These are phyloP conservation scores for Phrynocephalus vlangalii DNA, from an alignment of 2,797 vertebrate genomes.

Conservation along the genomic window DNA sequence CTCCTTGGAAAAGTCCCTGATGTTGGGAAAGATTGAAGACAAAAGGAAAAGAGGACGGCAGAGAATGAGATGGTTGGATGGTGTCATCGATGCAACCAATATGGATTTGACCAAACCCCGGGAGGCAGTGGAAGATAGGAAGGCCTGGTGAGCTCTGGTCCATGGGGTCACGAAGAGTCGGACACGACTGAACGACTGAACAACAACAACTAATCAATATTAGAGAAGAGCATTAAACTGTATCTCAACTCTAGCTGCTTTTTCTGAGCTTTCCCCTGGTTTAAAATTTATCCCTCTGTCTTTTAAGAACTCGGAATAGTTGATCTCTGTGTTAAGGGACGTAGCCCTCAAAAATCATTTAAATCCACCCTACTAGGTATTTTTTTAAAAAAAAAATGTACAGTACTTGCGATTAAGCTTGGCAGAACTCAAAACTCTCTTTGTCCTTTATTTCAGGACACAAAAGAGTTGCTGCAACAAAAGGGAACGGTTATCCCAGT, in stretches of 20 bases:
- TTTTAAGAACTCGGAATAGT: constrained; percentile 38
- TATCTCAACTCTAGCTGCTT: constrained; percentile 53
- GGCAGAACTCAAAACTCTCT: constrained; percentile 56
- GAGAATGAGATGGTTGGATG: too few species aligned
- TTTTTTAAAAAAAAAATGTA: constrained; percentile 14
- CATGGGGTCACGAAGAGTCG: too few species aligned
- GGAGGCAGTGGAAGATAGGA: too few species aligned
- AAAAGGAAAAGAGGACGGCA: too few species aligned
- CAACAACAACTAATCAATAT: too few species aligned
- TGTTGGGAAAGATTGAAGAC: too few species aligned
- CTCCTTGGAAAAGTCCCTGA: too few species aligned
- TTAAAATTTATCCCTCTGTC: constrained; percentile 49
- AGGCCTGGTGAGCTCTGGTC: too few species aligned
- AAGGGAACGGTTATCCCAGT: constrained; percentile 31
- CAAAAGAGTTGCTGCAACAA: constrained; percentile 42
- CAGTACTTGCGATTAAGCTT: constrained; percentile 48
- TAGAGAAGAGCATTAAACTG: too few species aligned
- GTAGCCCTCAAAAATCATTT: constrained; percentile 47
- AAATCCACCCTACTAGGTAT: not conserved
- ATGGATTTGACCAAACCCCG: too few species aligned
- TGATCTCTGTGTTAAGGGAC: constrained; percentile 46
- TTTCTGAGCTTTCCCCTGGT: constrained; percentile 40
- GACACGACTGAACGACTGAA: too few species aligned
- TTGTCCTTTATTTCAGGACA: constrained; percentile 35
- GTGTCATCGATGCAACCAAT: too few species aligned